A percentile compares a stretch with the other conserved stretches of the same genome.
Conservation (phyloP, 2,113 vertebrate genomes). For the Thoracochromis brauschi region DNA sequence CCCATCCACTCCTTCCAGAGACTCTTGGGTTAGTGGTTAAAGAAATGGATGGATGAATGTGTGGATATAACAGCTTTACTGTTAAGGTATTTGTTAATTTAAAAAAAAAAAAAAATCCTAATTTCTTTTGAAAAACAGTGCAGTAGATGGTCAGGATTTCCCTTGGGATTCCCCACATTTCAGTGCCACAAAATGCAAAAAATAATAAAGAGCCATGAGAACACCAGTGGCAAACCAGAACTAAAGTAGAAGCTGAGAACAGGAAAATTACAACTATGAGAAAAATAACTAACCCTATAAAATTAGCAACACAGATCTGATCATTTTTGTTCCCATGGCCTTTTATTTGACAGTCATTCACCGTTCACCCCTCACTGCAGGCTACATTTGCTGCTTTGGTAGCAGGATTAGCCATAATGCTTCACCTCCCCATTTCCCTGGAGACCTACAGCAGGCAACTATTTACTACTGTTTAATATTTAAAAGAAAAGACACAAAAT, state of each 20-base stretch:
- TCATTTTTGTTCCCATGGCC: background rate
- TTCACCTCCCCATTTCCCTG: background rate
- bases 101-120: accelerated
- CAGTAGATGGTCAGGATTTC: background rate
- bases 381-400: background rate
- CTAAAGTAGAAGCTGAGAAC: background rate
- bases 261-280: background rate
- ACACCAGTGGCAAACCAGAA: background rate
- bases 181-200: background rate
- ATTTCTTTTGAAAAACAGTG: accelerated
- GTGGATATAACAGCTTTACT: background rate
- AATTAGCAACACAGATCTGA: background rate
- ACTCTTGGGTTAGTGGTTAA: background rate
- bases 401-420: constrained; percentile 8
- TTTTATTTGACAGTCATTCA: background rate
- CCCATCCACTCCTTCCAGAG: background rate
- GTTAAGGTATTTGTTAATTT: accelerated
- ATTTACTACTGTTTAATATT: background rate
- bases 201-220: background rate
- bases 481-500: background rate
- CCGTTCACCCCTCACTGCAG: background rate
- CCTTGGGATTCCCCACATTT: background rate
- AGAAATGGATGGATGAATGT: background rate
- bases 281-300: background rate
- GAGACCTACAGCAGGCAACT: background rate